Percentiles rank a stretch among this genome's conserved stretches.
Evolutionary conservation across 2,888 invertebrate species (phyloP).

Genomic region (Sarcophaga subvicina): DNA sequence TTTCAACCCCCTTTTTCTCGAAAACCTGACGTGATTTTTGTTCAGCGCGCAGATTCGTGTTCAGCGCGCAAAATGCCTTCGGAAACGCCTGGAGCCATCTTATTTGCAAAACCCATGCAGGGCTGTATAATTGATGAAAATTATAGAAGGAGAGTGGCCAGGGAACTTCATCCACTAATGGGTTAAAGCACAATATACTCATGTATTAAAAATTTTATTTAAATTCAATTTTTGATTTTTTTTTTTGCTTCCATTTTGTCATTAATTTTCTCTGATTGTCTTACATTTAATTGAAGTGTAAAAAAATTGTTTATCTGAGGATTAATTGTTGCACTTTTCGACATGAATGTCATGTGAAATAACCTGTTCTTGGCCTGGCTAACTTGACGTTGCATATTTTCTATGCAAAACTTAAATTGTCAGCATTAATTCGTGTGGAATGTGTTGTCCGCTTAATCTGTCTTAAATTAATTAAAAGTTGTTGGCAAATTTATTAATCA

Average conservation of each 20-base stretch:
- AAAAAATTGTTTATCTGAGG: conserved; percentile 39
- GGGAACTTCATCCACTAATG: too few species aligned
- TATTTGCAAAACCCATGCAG: too few species aligned
- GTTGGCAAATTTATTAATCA: conserved; percentile 69
- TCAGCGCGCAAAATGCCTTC: too few species aligned
- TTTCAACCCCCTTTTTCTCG: too few species aligned
- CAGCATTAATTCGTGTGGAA: conserved; percentile 49
- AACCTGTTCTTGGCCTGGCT: conserved; percentile 34
- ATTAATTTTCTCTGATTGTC: background rate
- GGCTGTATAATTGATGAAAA: too few species aligned
- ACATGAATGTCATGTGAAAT: conserved; percentile 35
- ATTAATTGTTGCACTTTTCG: conserved; percentile 53
- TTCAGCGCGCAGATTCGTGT: too few species aligned
- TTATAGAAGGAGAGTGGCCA: too few species aligned
- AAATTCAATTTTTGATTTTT: background rate
- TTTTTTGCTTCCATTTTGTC: background rate
- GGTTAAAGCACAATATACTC: too few species aligned
- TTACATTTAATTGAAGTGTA: conserved; percentile 57
- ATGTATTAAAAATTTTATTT: background rate
- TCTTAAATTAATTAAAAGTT: conserved; percentile 65
- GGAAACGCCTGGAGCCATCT: too few species aligned
- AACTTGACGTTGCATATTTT: conserved; percentile 1
- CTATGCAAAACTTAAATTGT: conserved; percentile 55
- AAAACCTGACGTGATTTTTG: too few species aligned
- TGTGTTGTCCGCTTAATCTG: conserved; percentile 56